These are phyloP conservation scores for Apostichopus parvimensis DNA, from an alignment of 35 echinoderm and acorn worm species.

Conservation along the genomic window DNA sequence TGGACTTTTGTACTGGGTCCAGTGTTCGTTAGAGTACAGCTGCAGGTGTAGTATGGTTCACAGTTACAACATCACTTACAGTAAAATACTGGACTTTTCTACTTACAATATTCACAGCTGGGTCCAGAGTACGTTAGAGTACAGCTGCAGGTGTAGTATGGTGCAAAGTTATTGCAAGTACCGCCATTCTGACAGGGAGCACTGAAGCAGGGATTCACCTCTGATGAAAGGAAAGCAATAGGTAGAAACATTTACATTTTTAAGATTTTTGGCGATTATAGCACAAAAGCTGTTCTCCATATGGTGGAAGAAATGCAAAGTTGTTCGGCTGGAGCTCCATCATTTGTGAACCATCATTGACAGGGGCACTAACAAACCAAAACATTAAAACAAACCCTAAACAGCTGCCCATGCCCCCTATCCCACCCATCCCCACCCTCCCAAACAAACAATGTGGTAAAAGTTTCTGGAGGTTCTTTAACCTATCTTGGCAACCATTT, in stretches of 20 bases:
- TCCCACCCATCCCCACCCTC: too few species aligned
- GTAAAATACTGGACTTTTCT: neutral
- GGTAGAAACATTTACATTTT: neutral
- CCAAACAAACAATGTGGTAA: too few species aligned
- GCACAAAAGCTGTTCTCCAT: too few species aligned
- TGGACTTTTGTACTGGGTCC: constrained; percentile 43
- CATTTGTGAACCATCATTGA: too few species aligned
- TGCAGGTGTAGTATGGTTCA: constrained; percentile 58
- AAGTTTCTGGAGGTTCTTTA: too few species aligned
- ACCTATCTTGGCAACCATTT: too few species aligned
- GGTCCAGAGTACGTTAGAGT: constrained; percentile 47
- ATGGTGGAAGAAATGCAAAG: too few species aligned
- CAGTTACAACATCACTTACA: constrained; percentile 49
- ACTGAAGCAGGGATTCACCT: constrained; percentile 65
- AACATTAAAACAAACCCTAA: too few species aligned
- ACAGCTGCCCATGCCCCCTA: too few species aligned
- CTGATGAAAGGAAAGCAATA: neutral
- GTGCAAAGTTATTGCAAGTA: constrained; percentile 55
- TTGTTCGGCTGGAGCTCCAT: too few species aligned
- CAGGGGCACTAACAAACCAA: too few species aligned
- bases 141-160: constrained; percentile 69
- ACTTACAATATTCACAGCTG: constrained; percentile 72
- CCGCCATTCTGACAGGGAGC: constrained; percentile 72
- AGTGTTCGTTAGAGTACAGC: constrained; percentile 47
- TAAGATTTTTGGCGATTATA: too few species aligned